Evolutionary conservation across 1,140 invertebrate genomes (phyloP).

Genomic region (Akabosia matsudoensis): DNA sequence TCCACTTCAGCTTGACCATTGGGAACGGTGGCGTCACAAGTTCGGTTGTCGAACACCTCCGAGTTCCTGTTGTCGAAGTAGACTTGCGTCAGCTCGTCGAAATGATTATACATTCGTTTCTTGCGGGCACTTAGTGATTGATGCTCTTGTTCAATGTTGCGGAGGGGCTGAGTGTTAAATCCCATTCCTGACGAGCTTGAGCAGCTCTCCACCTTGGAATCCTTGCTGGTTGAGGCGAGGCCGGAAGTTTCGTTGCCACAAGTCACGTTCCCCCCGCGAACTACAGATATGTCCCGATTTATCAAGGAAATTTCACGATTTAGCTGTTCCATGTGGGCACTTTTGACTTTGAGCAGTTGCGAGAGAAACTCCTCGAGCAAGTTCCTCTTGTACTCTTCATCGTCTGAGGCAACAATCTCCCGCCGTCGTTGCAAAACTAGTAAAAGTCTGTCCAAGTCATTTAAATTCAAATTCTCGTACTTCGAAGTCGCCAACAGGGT

Average conservation of each 20-base stretch:
- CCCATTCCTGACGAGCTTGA: constrained; percentile 12
- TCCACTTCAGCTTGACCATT: constrained; percentile 47
- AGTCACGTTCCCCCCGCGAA: constrained; percentile 49
- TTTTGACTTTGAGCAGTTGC: constrained; percentile 70
- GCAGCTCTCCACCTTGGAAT: constrained; percentile 4
- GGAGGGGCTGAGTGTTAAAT: constrained; percentile 18
- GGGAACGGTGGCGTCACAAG: constrained; percentile 47
- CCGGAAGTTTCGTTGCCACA: neutral
- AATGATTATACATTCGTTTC: constrained; percentile 77
- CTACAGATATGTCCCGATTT: constrained; percentile 72
- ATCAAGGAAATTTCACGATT: constrained; percentile 72
- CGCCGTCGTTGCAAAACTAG: constrained; percentile 75
- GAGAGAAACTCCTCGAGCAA: constrained; percentile 80
- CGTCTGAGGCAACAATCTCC: constrained; percentile 74
- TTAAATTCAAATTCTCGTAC: constrained; percentile 64
- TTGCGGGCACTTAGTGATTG: constrained; percentile 63
- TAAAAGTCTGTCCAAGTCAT: constrained; percentile 77
- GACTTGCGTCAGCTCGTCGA: constrained; percentile 84
- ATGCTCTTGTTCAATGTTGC: constrained; percentile 50
- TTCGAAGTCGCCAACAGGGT: neutral
- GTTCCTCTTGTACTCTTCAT: constrained; percentile 70
- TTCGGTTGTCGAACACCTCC: constrained; percentile 58
- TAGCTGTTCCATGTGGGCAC: constrained; percentile 66
- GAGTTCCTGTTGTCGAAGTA: constrained; percentile 75
- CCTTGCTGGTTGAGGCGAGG: constrained; percentile 12